Evolutionary conservation across 2,888 invertebrate species (phyloP), one percentile per base, ranked within the genome.

Genomic region (Petrophora chlorosata): DNA sequence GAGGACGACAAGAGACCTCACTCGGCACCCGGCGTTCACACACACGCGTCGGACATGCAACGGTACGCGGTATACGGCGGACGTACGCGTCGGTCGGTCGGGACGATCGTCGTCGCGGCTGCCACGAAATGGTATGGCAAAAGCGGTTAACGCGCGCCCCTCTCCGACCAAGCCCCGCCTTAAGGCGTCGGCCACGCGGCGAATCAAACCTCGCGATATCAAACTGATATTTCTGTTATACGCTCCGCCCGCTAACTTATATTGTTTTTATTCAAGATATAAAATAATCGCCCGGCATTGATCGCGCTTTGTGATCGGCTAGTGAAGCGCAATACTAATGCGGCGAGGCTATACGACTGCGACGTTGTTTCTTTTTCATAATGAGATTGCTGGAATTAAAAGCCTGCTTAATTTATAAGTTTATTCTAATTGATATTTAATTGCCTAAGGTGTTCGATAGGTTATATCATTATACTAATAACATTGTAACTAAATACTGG

Each of bases 241-340:
- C 76, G 82, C 86, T 79, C 86, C 87, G 85, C 85, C 87, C 82
- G 82, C 76, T 65, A 70, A 65, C 70, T 81, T 82, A 80, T 82
- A 86, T 85, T 85, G 84, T 84, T 88, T 88, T 87, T 89, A 88
- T 88, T 85, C 83, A 67, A 75, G 75, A 76, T 82, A 88, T 89
- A 85, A 87, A 87, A 85, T 84, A 81, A 85, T 85, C 69, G 76
- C 68, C 61, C 65, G 67, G 68, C 72, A 69, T 72, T 71, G 73
- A 77, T 76, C 74, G 74, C 50, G 70, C 65, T 58, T 60, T 62
- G 69, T 76, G 72, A 76, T 79, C 74, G 74, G 32, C 41, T 47
- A 52, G 40, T 73, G 70, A 67, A 70, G 70, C 67, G 67, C 56
- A 61, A 68, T 72, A 70, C 63, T 67, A 63, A 65, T 65, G 64